Conservation (phyloP, 1,140 invertebrate genomes). For the Drosophila bifasciata region DNA sequence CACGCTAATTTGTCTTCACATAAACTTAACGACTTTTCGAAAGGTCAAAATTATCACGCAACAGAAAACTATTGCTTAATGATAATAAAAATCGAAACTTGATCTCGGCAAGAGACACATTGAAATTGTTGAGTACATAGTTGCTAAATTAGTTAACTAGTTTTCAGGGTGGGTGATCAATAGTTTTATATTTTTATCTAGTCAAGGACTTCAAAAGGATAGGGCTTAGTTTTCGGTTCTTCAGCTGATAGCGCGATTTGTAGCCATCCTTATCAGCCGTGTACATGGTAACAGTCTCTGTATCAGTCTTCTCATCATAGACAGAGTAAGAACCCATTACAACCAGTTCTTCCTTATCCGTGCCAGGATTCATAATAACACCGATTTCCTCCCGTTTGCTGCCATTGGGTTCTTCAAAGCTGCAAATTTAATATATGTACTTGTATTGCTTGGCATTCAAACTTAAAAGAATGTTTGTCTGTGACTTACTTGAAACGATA, state of each 20-base stretch:
- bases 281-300: slow-evolving; percentile 75
- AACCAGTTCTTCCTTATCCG: slow-evolving; percentile 72
- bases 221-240: slow-evolving; percentile 75
- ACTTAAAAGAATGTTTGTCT: background rate
- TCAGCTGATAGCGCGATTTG: slow-evolving; percentile 67
- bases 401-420: slow-evolving; percentile 73
- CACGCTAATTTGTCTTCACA: slow-evolving; percentile 39
- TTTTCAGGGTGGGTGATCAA: slow-evolving; percentile 47
- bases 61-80: slow-evolving; percentile 55
- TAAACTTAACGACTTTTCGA: slow-evolving; percentile 24
- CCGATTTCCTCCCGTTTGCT: slow-evolving; percentile 78
- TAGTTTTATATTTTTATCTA: slow-evolving; percentile 56
- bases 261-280: slow-evolving; percentile 83
- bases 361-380: slow-evolving; percentile 77
- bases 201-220: slow-evolving; percentile 71
- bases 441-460: background rate
- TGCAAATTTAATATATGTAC: slow-evolving; percentile 7
- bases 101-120: slow-evolving; percentile 52
- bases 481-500: slow-evolving; percentile 67
- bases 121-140: slow-evolving; percentile 15
- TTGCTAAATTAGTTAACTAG: slow-evolving; percentile 60
- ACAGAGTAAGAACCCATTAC: slow-evolving; percentile 73
- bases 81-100: slow-evolving; percentile 64
- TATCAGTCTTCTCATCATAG: slow-evolving; percentile 77
- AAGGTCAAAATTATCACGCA: slow-evolving; percentile 65